Base-by-base conservation (phyloP, 2,113 vertebrate species). In the Anthoscopus minutus region DNA sequence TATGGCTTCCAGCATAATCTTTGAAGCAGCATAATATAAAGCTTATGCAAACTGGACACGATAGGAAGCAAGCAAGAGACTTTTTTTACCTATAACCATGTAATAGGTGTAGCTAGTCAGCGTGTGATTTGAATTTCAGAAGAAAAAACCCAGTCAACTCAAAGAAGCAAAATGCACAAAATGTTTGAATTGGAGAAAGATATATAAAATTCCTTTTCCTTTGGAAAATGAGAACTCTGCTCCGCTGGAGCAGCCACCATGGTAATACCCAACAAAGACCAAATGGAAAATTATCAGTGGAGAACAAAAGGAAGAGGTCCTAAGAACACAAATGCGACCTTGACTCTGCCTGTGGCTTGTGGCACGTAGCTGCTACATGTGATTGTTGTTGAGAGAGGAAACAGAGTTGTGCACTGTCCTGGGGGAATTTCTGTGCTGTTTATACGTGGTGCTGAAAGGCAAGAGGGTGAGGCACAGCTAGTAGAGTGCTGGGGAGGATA, bases 391-490 rank as follows among this genome's bases (percentile, higher is more conserved):
- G 61, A 92, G 92, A 88, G 85, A 92, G 64, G 79, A 77, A 95
- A 56, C 48, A 88, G 79, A 86, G 87, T 60, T 64, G 53, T 90
- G 70, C 66, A 28, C 86, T 58, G 47, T 88, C 93, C 90, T 73
- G 58, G 54, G 95, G 92, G 96, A 96, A 94, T 96, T 53, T 56
- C 50, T 77, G 69, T 73, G 78, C 90, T 95, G 89, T 85, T 81
- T 94, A 51, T 94, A 94, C 14, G 31, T 89, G 93, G 92, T 91
- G 73, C 83, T 96, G 94, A 96, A 96, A 97, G 88, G 92, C 90
- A 96, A 82, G 96, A 95, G 90, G 83, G 81, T 95, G 88, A 97
- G 92, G 92, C 83, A 86, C 12, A 7, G 86, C 88, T 73, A 89
- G 57, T 40, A 69, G 84, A 96, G 86, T 91, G 94, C 82, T 95